Percentiles rank a stretch among this genome's conserved stretches.
These are phyloP conservation scores for Takifugu flavidus DNA, from an alignment of 2,113 vertebrate species.

Conservation along the genomic window DNA sequence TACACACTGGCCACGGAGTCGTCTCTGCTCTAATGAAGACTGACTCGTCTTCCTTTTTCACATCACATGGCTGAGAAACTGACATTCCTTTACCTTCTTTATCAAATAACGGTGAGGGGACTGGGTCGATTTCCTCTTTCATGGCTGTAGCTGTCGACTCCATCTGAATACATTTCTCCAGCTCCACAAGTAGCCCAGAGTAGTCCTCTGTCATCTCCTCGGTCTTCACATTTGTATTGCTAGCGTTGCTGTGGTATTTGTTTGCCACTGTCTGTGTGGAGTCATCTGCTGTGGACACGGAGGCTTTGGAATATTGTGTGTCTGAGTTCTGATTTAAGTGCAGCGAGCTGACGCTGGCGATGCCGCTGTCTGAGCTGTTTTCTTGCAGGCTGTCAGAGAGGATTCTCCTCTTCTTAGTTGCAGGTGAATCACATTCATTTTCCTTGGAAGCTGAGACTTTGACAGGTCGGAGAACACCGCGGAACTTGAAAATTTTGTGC, in stretches of 20 bases:
- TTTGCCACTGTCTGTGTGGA: conserved; percentile 46
- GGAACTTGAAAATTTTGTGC: conserved; percentile 87
- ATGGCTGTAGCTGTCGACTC: conserved; percentile 59
- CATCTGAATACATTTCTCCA: conserved; percentile 60
- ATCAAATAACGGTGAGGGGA: conserved; percentile 32
- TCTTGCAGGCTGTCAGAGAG: conserved; percentile 60
- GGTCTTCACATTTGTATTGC: conserved; percentile 71
- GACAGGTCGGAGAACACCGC: conserved; percentile 84
- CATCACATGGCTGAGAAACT: conserved; percentile 57
- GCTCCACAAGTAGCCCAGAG: conserved; percentile 65
- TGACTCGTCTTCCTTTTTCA: conserved; percentile 71
- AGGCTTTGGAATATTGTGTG: conserved; percentile 50
- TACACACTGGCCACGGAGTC: conserved; percentile 32
- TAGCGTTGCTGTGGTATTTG: conserved; percentile 35
- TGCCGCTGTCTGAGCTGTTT: conserved; percentile 65
- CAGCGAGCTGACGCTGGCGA: conserved; percentile 50
- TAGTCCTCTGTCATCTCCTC: conserved; percentile 74
- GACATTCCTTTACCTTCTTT: conserved; percentile 46
- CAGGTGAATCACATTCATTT: conserved; percentile 71
- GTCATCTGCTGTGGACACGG: conserved; percentile 57
- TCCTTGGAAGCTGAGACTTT: conserved; percentile 60
- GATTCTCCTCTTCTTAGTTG: conserved; percentile 79
- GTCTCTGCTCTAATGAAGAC: conserved; percentile 55
- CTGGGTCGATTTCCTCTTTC: conserved; percentile 38
- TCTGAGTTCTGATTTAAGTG: conserved; percentile 52